Base-by-base conservation (phyloP, 2,113 vertebrate genomes). In the Microtus oregoni region DNA sequence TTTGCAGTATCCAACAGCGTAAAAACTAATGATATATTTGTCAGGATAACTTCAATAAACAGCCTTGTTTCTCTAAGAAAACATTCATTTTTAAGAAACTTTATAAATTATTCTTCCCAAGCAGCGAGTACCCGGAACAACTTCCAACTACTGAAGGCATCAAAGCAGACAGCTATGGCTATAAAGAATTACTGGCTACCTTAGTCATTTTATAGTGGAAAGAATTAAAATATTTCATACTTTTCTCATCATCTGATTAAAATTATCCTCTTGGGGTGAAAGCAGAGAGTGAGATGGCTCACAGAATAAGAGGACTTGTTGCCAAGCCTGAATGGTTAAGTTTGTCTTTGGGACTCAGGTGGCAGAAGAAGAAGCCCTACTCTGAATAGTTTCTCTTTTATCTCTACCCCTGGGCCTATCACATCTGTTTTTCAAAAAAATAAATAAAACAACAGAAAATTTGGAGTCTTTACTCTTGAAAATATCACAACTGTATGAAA, bases 241-340 rank as follows among this genome's bases (percentile, higher is more conserved):
- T 82, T 91, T 81, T 61, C 12, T 61, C 26, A 81, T 44, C 19
- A 95, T 55, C 19, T 67, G 38, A 55, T 93, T 81, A 38, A 61
- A 61, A 9, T 22, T 76, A 14, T 12, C 3, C 79, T 82, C n/a
- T 61, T 38, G 22, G 24, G 79, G 20, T 58, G 32, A 5, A 35
- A n/a, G 6, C 52, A 17, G 9, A 10, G 22, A 7, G 14, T 61
- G 55, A 26, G 35, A 38, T 9, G 6, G 22, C 55, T 61, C 52
- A 38, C 10, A 0, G 3, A 61, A 26, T 82, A 26, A 82, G 26
- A 58, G 55, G 15, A 38, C 55, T 58, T 38, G 22, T n/a, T 61
- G 52, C 11, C 79, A 38, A 38, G 11, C 35, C 55, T 61, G 35
- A 26, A 26, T 26, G 4, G 14, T 38, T 61, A 20, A 38, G 79